Evolutionary conservation across 1,140 invertebrate species (phyloP).

Genomic region (Samia ricini): DNA sequence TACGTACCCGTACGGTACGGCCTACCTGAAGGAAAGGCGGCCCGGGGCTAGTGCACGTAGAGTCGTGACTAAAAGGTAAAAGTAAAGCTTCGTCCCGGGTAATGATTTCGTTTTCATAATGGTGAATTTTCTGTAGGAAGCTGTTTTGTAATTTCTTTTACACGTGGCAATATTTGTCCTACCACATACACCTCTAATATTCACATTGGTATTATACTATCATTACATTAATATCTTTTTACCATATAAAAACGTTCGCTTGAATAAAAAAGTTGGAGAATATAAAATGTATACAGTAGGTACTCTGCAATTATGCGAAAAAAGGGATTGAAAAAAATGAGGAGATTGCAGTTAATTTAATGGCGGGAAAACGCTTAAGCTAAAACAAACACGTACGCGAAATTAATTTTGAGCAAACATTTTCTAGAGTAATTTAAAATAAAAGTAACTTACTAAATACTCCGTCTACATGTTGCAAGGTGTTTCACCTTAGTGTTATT

Average conservation of each 20-base stretch:
- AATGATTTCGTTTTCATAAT: constrained; percentile 76
- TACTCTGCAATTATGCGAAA: constrained; percentile 35
- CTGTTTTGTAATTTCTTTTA: constrained; percentile 66
- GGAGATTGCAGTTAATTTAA: constrained; percentile 48
- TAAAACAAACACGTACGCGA: constrained; percentile 48
- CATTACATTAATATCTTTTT: too few species aligned
- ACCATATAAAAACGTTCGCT: constrained; percentile 26
- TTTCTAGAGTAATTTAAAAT: constrained; percentile 35
- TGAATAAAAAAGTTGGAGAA: constrained; percentile 47
- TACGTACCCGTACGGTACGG: constrained; percentile 70
- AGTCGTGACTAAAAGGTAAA: constrained; percentile 69
- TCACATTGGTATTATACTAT: too few species aligned
- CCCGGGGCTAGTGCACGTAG: constrained; percentile 70
- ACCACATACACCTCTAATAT: constrained; percentile 58
- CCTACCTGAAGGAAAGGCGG: constrained; percentile 71
- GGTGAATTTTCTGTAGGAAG: constrained; percentile 74
- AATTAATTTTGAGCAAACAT: constrained; percentile 40
- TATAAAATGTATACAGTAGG: too few species aligned
- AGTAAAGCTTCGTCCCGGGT: constrained; percentile 62
- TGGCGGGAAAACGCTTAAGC: constrained; percentile 40
- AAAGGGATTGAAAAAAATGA: constrained; percentile 25
- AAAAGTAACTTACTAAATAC: constrained; percentile 38
- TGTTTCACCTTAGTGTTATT: constrained; percentile 10
- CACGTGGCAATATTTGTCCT: constrained; percentile 49
- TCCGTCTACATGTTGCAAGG: background rate